phyloP scores from a whole-genome alignment of 2,113 vertebrate species.

The Salminus brasiliensis region DNA sequence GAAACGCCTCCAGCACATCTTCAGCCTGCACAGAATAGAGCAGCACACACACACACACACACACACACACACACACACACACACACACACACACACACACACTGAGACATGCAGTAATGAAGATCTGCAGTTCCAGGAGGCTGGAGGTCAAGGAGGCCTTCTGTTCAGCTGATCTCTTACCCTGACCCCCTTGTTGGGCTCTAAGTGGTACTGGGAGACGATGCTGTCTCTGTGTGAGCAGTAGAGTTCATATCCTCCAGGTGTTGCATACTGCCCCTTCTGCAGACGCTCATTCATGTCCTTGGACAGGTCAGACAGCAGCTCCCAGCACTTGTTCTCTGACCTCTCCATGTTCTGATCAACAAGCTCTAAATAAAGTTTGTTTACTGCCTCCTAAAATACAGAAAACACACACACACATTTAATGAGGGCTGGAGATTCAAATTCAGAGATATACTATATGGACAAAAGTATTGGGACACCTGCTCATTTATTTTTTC shows the following conservation, averaged over 20 bases:
- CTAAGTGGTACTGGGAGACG: conserved; percentile 39
- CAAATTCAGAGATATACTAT: not conserved
- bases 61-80: not conserved
- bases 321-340: conserved; percentile 28
- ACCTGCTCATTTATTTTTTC: too few species aligned
- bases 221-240: conserved; percentile 40
- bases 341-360: conserved; percentile 52
- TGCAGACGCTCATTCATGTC: conserved; percentile 36
- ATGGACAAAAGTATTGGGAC: too few species aligned
- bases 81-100: not conserved
- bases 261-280: conserved; percentile 42
- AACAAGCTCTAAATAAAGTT: conserved; percentile 37
- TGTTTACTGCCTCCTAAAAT: conserved; percentile 44
- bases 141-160: not conserved
- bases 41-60: too few species aligned
- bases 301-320: conserved; percentile 50
- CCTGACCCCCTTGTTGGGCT: conserved; percentile 58
- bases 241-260: conserved; percentile 61
- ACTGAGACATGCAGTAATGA: not conserved
- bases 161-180: conserved; percentile 40
- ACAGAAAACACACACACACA: not conserved
- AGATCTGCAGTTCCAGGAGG: too few species aligned
- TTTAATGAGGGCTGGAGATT: too few species aligned
- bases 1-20: conserved; percentile 43
- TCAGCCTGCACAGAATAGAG: conserved; percentile 45